Percentiles rank a stretch among this genome's conserved stretches.
These are phyloP conservation scores for Orbicella faveolata DNA, from an alignment of 64 coral and sea anemone genomes.

Conservation along the genomic window DNA sequence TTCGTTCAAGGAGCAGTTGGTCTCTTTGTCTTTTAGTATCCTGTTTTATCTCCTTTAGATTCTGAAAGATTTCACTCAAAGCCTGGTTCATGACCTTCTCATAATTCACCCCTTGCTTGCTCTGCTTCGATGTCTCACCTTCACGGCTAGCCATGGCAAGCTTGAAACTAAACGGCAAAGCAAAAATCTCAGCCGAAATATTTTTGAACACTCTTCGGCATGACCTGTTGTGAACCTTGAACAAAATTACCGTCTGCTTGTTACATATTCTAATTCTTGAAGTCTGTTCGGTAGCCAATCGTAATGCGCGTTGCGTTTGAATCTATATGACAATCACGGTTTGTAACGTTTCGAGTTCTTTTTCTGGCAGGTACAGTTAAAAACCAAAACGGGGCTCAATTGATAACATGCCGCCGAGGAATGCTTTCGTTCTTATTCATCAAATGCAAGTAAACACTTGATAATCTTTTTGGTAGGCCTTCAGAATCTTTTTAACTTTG, in stretches of 20 bases:
- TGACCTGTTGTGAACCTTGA: not conserved
- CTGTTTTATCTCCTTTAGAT: constrained; percentile 25
- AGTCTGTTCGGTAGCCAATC: not conserved
- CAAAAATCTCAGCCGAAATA: not conserved
- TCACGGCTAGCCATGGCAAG: not conserved
- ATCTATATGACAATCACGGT: not conserved
- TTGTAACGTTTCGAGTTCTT: not conserved
- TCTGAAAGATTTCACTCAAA: constrained; percentile 15
- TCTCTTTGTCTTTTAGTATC: constrained; percentile 8
- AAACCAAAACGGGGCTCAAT: too few species aligned
- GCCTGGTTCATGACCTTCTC: constrained; percentile 5
- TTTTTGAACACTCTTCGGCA: not conserved
- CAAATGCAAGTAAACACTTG: too few species aligned
- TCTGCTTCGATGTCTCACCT: not conserved
- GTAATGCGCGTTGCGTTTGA: not conserved
- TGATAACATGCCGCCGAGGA: too few species aligned
- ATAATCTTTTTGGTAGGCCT: too few species aligned
- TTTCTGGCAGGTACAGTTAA: too few species aligned
- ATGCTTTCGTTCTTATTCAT: too few species aligned
- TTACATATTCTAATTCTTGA: not conserved
- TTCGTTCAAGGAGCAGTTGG: not conserved
- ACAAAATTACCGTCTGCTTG: not conserved
- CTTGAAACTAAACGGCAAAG: not conserved
- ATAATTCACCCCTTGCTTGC: not conserved
- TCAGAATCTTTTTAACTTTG: too few species aligned